Base-by-base conservation (phyloP, 2,888 invertebrate species). In the Drosophila tripunctata region DNA sequence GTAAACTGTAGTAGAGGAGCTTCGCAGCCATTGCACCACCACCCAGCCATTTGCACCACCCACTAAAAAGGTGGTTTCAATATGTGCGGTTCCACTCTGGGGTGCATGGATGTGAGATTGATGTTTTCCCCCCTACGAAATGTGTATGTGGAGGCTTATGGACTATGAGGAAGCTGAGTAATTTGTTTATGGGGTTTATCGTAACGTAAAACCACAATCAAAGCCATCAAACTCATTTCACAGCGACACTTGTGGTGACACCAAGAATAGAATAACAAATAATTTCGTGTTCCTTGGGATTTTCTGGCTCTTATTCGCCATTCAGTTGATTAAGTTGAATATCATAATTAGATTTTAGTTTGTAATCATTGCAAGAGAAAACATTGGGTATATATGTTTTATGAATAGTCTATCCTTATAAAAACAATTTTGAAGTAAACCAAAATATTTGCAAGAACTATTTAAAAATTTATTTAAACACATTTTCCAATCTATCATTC, bases 161-260 rank as follows among this genome's bases (percentile, higher is more conserved):
- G 72, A 58, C 63, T 63, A 31, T 50, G 27, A 44, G 55, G 51
- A 58, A 56, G 47, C 58, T 72, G 63, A 68, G 67, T 41, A 56
- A 43, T 51, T 58, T 71, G 64, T 72, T 72, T 68, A 72, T 72
- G 54, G 58, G 58, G 55, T 68, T 71, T 64, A 72, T 72, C 64
- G 64, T 51, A 52, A 52, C 48, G 38, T 45, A 45, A 55, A 51
- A 30, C 72, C 43, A 48, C 48, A 63, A 58, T 56, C 55, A 56
- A 60, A 52, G 48, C 62, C 45, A 65, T 56, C 55, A 66, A 61
- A 52, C 48, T 50, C 55, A 67, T 64, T 67, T 67, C 36, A 27
- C 27, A 55, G 47, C 24, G 47, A 56, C 48, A 51, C 7, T 62
- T 47, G 41, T 40, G 40, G 4, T 30, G 15, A 44, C 51, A 6